Percentiles rank a stretch among this genome's conserved stretches.
phyloP scores from a whole-genome alignment of 2,113 vertebrate genomes.

The Nicator chloris region DNA sequence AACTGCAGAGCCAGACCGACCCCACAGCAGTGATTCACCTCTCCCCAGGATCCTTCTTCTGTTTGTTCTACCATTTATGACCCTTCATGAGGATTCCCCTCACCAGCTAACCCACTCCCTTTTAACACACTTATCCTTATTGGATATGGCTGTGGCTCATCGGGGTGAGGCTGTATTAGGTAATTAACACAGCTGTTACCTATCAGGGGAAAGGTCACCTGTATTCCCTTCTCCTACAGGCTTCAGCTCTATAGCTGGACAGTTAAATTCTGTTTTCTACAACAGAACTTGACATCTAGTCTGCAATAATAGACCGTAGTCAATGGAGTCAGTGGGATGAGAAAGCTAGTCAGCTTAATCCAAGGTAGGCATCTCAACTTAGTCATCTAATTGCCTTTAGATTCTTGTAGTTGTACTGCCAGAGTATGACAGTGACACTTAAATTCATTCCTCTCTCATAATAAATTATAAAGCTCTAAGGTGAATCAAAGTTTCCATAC shows the following conservation, averaged over 20 bases:
- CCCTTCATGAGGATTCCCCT: not conserved
- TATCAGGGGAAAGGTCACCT: not conserved
- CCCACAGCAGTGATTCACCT: not conserved
- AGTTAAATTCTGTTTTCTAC: not conserved
- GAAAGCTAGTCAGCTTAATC: not conserved
- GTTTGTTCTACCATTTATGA: too few species aligned
- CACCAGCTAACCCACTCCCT: not conserved
- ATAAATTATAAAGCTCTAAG: not conserved
- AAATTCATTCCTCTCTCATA: not conserved
- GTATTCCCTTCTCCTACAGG: not conserved
- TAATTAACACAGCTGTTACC: not conserved
- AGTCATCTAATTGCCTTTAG: not conserved
- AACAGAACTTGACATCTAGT: not conserved
- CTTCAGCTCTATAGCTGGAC: not conserved
- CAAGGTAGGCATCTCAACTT: fast-evolving
- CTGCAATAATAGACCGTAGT: not conserved
- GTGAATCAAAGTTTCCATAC: not conserved
- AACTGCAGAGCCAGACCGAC: not conserved
- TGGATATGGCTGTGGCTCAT: not conserved
- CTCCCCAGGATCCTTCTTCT: not conserved
- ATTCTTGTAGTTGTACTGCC: not conserved
- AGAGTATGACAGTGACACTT: not conserved
- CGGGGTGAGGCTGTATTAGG: not conserved
- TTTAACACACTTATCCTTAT: not conserved
- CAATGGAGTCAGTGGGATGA: not conserved